phyloP scores from a whole-genome alignment of 2,797 vertebrate genomes.

The Rhinichthys osculus region DNA sequence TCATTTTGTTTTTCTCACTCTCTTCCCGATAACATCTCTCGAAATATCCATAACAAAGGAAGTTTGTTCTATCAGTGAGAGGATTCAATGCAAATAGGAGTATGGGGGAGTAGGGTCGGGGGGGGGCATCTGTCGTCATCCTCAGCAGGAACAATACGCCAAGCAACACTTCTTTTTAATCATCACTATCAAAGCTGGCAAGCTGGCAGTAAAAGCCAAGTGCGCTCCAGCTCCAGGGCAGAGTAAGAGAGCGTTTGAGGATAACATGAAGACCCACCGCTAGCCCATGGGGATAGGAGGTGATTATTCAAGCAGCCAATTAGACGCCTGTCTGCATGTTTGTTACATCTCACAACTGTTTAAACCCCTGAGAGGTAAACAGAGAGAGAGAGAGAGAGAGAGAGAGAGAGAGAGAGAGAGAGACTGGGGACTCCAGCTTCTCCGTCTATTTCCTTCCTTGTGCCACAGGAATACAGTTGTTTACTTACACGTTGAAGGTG shows the following conservation, averaged over 20 bases:
- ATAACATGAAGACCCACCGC: conserved; percentile 64
- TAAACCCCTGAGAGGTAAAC: conserved; percentile 56
- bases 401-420: conserved; percentile 15
- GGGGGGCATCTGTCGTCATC: conserved; percentile 57
- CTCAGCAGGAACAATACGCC: conserved; percentile 68
- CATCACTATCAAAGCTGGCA: conserved; percentile 79
- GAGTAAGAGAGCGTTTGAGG: conserved; percentile 67
- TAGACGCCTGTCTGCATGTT: conserved; percentile 69
- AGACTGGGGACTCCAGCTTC: conserved; percentile 12
- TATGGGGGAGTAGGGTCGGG: conserved; percentile 44
- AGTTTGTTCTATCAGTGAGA: conserved; percentile 68
- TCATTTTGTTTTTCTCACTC: conserved; percentile 26
- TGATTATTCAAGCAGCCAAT: conserved; percentile 78
- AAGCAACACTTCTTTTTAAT: conserved; percentile 76
- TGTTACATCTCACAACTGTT: conserved; percentile 60
- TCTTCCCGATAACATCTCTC: conserved; percentile 37
- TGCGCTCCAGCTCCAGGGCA: conserved; percentile 68
- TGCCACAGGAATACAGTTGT: conserved; percentile 40
- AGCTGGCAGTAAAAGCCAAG: conserved; percentile 69
- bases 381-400: conserved; percentile 23
- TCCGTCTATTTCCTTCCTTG: conserved; percentile 31
- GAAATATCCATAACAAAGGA: conserved; percentile 62
- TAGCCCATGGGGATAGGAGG: conserved; percentile 66
- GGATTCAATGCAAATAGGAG: conserved; percentile 53
- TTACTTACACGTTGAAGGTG: conserved; percentile 18